Conservation (phyloP, 2,888 invertebrate species). For the Lapara coniferarum region DNA sequence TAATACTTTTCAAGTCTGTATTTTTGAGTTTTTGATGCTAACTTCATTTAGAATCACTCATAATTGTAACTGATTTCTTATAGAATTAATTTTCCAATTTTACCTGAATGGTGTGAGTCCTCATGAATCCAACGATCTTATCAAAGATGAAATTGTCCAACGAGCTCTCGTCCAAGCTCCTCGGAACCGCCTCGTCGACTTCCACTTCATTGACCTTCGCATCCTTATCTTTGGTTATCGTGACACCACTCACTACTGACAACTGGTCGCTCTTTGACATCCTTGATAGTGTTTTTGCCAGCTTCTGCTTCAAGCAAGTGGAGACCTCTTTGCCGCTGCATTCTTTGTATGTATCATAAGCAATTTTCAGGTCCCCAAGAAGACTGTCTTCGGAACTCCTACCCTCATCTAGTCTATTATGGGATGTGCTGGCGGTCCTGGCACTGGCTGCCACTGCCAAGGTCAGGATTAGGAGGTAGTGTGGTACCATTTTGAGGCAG, state of each 20-base stretch:
- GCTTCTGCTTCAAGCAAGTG: constrained; percentile 90
- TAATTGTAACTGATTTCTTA: no score
- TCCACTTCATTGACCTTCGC: constrained; percentile 78
- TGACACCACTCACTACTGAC: constrained; percentile 88
- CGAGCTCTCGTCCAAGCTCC: constrained; percentile 88
- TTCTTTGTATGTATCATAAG: constrained; percentile 92
- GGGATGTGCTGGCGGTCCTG: constrained; percentile 78
- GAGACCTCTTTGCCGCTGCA: constrained; percentile 88
- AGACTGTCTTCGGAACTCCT: constrained; percentile 75
- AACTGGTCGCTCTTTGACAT: constrained; percentile 87
- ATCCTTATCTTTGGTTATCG: constrained; percentile 86
- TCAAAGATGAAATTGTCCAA: constrained; percentile 90
- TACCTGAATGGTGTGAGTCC: constrained; percentile 91
- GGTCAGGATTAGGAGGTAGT: constrained; percentile 84
- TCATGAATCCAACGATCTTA: constrained; percentile 89
- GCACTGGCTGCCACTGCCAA: constrained; percentile 79
- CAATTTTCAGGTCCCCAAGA: constrained; percentile 87
- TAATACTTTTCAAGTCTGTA: no score
- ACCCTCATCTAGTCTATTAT: constrained; percentile 73
- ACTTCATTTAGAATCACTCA: no score
- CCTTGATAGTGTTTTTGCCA: constrained; percentile 90
- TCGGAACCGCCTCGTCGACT: constrained; percentile 88
- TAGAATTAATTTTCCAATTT: constrained; percentile 24
- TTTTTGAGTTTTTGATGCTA: no score
- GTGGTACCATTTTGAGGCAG: constrained; percentile 80